Percentiles rank a stretch among this genome's conserved stretches.
Evolutionary conservation across 1,140 invertebrate genomes (phyloP).

Genomic region (Drosophila pseudoobscura): DNA sequence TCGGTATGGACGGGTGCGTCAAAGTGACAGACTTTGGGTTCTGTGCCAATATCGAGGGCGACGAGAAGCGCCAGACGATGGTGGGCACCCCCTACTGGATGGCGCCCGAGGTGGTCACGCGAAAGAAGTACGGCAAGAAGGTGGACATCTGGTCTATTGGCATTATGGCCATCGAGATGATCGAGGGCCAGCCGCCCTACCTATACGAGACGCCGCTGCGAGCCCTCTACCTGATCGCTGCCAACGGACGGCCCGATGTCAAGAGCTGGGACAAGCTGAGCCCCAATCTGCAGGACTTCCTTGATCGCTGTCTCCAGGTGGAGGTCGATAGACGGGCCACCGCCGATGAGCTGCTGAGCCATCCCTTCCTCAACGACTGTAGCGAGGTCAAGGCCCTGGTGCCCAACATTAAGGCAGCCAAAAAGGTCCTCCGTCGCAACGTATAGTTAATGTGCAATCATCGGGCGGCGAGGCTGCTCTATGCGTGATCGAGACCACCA

Average conservation of each 20-base stretch:
- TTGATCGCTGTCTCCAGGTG: conserved; percentile 96
- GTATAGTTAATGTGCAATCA: conserved; percentile 80
- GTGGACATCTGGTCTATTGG: conserved; percentile 98
- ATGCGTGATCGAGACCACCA: conserved; percentile 55
- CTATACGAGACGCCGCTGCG: conserved; percentile 96
- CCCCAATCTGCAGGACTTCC: conserved; percentile 90
- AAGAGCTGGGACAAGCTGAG: conserved; percentile 92
- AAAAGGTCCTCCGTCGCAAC: conserved; percentile 79
- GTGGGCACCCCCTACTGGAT: conserved; percentile 95
- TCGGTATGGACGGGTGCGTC: conserved; percentile 97
- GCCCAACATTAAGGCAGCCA: conserved; percentile 95
- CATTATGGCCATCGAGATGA: conserved; percentile 98
- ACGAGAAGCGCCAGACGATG: conserved; percentile 98
- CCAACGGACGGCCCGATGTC: conserved; percentile 96
- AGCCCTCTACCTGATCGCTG: conserved; percentile 97
- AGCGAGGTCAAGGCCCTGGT: conserved; percentile 93
- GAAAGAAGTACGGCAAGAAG: conserved; percentile 94
- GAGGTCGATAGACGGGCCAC: conserved; percentile 94
- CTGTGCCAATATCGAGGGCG: conserved; percentile 94
- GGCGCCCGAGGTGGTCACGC: conserved; percentile 95
- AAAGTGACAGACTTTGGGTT: conserved; percentile 99
- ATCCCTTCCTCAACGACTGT: conserved; percentile 94
- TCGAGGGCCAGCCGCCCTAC: conserved; percentile 98
- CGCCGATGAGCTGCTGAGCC: conserved; percentile 92
- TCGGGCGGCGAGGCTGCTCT: conserved; percentile 67